Conservation (phyloP, 2,113 vertebrate species). For the Tragulus kanchil region DNA sequence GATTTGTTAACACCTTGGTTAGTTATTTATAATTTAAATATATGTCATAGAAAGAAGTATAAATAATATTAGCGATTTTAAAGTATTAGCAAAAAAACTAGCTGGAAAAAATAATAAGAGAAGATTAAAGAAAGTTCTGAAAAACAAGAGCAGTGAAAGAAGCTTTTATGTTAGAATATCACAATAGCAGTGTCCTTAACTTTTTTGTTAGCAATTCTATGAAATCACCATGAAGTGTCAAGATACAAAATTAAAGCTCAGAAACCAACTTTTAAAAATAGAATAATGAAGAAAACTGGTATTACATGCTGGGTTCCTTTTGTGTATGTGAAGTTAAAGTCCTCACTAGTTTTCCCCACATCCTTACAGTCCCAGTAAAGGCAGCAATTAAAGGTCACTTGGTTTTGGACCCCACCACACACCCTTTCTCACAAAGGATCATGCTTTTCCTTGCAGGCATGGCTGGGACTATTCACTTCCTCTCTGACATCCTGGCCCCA, state of each 20-base stretch:
- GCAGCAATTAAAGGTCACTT: not conserved
- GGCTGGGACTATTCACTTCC: slow-evolving; percentile 96
- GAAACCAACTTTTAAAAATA: not conserved
- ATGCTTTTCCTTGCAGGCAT: slow-evolving; percentile 90
- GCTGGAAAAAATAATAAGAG: not conserved
- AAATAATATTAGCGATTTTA: not conserved
- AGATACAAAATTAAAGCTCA: not conserved
- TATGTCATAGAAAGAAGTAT: not conserved
- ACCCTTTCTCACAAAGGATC: accelerated
- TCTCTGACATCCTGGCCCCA: slow-evolving; percentile 93
- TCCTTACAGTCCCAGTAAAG: too few species aligned
- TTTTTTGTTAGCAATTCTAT: not conserved
- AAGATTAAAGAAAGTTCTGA: not conserved
- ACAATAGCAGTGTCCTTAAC: not conserved
- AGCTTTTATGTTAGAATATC: not conserved
- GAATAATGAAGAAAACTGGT: not conserved
- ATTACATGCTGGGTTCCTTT: not conserved
- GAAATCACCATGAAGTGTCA: not conserved
- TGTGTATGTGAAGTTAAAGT: not conserved
- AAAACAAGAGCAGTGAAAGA: not conserved
- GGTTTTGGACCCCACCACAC: not conserved
- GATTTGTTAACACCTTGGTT: not conserved
- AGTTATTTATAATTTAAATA: not conserved
- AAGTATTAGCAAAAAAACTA: not conserved
- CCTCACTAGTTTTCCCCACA: not conserved